phyloP scores from a whole-genome alignment of 2,888 invertebrate species.

The Plebejus melissa region DNA sequence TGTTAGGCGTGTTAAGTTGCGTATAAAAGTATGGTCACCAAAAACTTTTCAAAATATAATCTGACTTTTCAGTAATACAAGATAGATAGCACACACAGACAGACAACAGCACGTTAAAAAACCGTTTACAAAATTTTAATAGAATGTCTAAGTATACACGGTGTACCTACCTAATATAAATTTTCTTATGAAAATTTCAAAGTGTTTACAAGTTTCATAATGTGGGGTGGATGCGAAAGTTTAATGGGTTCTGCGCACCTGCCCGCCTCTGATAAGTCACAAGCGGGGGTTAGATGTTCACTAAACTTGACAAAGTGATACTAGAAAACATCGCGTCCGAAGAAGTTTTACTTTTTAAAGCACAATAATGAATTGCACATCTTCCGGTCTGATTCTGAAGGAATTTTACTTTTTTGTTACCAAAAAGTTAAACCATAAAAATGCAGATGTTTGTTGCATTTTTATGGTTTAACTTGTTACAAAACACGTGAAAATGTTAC shows the following conservation, averaged over 20 bases:
- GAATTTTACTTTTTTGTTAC: no score
- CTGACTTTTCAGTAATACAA: neutral
- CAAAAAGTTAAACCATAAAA: no score
- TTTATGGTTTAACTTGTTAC: no score
- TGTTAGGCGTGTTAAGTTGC: neutral
- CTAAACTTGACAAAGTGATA: constrained; percentile 2
- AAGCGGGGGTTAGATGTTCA: neutral
- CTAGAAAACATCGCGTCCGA: neutral
- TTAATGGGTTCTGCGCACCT: constrained; percentile 24
- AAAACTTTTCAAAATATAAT: neutral
- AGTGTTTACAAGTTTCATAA: constrained; percentile 25
- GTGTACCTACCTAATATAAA: neutral
- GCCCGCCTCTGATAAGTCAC: constrained; percentile 5
- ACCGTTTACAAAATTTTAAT: constrained; percentile 2
- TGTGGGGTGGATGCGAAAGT: constrained; percentile 18
- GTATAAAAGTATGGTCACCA: neutral
- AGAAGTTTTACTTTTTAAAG: neutral
- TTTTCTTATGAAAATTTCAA: constrained; percentile 14
- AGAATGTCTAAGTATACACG: neutral
- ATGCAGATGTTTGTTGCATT: no score
- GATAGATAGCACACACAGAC: no score
- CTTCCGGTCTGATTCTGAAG: no score
- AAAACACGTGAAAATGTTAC: neutral
- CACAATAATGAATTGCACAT: neutral
- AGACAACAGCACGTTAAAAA: neutral